Evolutionary conservation across 2,113 vertebrate species (phyloP), one percentile per base, ranked within the genome.

Genomic region (Epinephelus fuscoguttatus): DNA sequence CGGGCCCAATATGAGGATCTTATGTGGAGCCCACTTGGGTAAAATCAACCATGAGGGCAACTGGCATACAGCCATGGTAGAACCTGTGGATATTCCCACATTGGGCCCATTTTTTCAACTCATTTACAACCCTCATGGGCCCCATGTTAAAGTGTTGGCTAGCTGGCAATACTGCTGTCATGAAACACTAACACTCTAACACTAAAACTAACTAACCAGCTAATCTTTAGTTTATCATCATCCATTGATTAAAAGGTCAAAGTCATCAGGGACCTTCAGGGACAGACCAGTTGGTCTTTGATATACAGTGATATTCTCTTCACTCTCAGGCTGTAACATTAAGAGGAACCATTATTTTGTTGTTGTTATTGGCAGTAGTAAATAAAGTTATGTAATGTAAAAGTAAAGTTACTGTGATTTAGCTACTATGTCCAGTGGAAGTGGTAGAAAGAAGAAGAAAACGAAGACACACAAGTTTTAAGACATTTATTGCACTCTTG

Each of bases 241-340:
- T 94, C 94, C 8, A 37, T 2, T 40, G 53, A 78, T 30, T 62
- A 81, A 70, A 42, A 11, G 56, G 30, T 78, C 64, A 93, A 94
- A 0, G 92, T 91, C 74, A 57, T 81, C 73, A 14, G 23, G 67
- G 94, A 84, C 47, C 76, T 94, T 91, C 0, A 95, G 93, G 69
- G 96, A 92, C 69, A 96, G 85, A 72, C 85, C 83, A 67, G 93
- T 70, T 7, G 94, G 92, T 81, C 95, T 81, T 70, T 95, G 95
- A 91, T 95, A 97, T 79, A 98, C 89, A 64, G 90, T 89, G 17
- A 94, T 67, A 23, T 95, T 93, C 21, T 95, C 94, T 2, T 93
- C 94, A 17, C 33, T 71, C 73, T n/a, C 95, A 96, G 3, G 94
- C 97, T 97, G 93, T 11, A 74, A 72, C 3, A 18, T 52, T 25